Evolutionary conservation across 2,113 vertebrate species (phyloP).

Genomic region (Irena cyanogastra): DNA sequence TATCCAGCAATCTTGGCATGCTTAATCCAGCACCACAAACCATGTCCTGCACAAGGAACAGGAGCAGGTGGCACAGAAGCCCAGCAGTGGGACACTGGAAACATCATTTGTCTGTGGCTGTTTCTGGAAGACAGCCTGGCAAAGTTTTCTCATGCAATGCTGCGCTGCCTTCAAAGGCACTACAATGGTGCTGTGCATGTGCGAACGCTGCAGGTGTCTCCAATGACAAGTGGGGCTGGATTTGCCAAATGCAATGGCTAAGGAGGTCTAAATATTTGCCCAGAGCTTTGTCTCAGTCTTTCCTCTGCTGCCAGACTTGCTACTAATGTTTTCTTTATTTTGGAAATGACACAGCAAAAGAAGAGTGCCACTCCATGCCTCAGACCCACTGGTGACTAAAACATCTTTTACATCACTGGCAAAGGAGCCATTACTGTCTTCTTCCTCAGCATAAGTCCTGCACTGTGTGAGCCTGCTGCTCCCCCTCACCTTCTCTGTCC

Average conservation of each 20-base stretch:
- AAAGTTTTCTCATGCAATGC: fast-evolving
- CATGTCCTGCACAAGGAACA: not conserved
- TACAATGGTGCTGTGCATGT: fast-evolving
- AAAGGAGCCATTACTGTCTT: not conserved
- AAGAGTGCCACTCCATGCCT: not conserved
- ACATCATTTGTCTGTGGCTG: not conserved
- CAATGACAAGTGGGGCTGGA: not conserved
- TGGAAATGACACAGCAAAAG: not conserved
- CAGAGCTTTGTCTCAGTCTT: not conserved
- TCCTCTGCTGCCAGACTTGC: not conserved
- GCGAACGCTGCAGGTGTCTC: not conserved
- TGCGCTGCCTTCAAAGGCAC: not conserved
- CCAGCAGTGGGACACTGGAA: not conserved
- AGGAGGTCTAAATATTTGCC: not conserved
- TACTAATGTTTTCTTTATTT: not conserved
- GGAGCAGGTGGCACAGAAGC: not conserved
- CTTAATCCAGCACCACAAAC: not conserved
- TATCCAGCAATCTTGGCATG: not conserved
- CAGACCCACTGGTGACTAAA: not conserved
- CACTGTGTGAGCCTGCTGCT: not conserved
- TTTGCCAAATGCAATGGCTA: not conserved
- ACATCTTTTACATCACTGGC: not conserved
- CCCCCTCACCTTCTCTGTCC: not conserved
- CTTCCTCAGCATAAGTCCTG: not conserved
- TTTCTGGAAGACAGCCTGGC: not conserved